A percentile compares a stretch with the other conserved stretches of the same genome.
phyloP scores from a whole-genome alignment of 2,888 invertebrate species.

The Chromoteleia sp. region DNA sequence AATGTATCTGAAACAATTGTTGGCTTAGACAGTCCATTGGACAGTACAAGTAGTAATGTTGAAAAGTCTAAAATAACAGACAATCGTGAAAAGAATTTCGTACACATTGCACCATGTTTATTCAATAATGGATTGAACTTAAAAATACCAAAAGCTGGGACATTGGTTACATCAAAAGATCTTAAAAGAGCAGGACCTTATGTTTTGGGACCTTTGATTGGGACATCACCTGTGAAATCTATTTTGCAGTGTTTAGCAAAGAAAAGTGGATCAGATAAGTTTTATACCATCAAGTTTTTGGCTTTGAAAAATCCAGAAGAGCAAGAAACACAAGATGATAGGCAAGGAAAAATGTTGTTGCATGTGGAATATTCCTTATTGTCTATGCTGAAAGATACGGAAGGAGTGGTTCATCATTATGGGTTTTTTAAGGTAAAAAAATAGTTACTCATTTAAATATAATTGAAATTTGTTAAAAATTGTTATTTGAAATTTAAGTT shows the following conservation, averaged over 20 bases:
- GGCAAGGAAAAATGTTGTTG: slow-evolving; percentile 91
- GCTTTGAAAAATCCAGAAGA: slow-evolving; percentile 86
- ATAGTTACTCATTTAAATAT: not conserved
- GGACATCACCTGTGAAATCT: slow-evolving; percentile 91
- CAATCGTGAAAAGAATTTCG: not conserved
- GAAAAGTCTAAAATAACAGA: not conserved
- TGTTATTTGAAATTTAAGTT: slow-evolving; percentile 4
- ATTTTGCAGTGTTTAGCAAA: slow-evolving; percentile 91
- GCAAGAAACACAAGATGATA: slow-evolving; percentile 90
- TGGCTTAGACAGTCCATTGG: slow-evolving; percentile 19
- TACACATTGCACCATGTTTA: not conserved
- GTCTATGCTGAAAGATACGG: slow-evolving; percentile 88
- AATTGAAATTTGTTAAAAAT: not conserved
- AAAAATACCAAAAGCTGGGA: slow-evolving; percentile 86
- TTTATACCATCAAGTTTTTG: slow-evolving; percentile 88
- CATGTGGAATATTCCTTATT: slow-evolving; percentile 91
- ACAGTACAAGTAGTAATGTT: slow-evolving; percentile 15
- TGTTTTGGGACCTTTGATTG: slow-evolving; percentile 89
- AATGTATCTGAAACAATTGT: slow-evolving; percentile 50
- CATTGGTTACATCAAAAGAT: slow-evolving; percentile 86
- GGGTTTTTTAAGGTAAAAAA: slow-evolving; percentile 89
- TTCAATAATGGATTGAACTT: slow-evolving; percentile 75
- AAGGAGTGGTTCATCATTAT: slow-evolving; percentile 91
- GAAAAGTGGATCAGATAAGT: slow-evolving; percentile 89
- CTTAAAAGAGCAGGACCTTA: slow-evolving; percentile 89